Conservation (phyloP, 1,140 invertebrate genomes). For the Parapsyche elsis region DNA sequence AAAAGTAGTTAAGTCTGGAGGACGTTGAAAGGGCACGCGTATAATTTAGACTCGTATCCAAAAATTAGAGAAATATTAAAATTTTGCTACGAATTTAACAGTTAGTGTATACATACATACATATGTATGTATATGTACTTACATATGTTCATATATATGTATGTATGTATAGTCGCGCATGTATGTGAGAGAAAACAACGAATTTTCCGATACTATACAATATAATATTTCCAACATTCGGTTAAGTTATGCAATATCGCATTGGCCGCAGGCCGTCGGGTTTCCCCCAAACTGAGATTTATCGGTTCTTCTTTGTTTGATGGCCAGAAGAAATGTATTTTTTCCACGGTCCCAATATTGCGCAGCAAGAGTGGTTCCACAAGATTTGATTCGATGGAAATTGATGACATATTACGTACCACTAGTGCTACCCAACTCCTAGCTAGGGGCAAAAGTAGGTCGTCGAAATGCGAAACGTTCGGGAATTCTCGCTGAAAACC, state of each 20-base stretch:
- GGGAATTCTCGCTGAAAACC: too few species aligned
- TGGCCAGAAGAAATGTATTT: slow-evolving; percentile 23
- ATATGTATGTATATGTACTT: too few species aligned
- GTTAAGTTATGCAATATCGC: slow-evolving; percentile 1
- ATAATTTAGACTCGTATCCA: too few species aligned
- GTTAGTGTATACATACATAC: too few species aligned
- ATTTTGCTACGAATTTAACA: too few species aligned
- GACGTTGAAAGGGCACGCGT: too few species aligned
- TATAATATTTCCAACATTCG: not conserved
- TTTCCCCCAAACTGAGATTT: slow-evolving; percentile 23
- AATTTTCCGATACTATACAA: not conserved
- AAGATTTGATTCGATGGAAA: slow-evolving; percentile 35
- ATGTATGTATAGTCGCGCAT: too few species aligned
- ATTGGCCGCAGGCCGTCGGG: not conserved
- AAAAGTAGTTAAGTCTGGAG: too few species aligned
- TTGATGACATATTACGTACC: slow-evolving; percentile 28
- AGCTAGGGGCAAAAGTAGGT: not conserved
- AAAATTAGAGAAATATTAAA: too few species aligned
- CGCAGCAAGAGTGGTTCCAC: slow-evolving; percentile 20
- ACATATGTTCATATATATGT: too few species aligned
- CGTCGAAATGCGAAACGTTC: not conserved
- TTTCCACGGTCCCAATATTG: slow-evolving; percentile 3
- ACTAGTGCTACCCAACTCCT: not conserved
- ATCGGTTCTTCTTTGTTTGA: slow-evolving; percentile 34
- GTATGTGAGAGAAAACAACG: too few species aligned